Evolutionary conservation across 2,797 vertebrate genomes (phyloP).

Genomic region (Poliocrania exsul): DNA sequence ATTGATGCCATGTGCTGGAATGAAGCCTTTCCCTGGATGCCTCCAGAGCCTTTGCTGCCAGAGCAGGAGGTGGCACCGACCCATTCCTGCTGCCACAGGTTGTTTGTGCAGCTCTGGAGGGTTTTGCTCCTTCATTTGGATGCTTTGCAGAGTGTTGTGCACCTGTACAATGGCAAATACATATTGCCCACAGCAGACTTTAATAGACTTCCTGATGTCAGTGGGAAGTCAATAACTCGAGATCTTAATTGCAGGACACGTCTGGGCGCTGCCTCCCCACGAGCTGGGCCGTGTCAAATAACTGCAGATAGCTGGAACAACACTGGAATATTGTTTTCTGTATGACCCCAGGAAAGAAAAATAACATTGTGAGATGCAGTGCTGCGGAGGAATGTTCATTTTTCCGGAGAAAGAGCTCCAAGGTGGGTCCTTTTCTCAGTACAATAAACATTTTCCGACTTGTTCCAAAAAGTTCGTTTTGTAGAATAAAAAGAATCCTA

Average conservation of each 20-base stretch:
- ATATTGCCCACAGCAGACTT: conserved; percentile 40
- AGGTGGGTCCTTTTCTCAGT: background rate
- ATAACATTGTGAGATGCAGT: background rate
- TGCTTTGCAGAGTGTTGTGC: background rate
- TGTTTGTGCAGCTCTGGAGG: conserved; percentile 2
- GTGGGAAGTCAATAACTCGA: conserved; percentile 38
- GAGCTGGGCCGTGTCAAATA: background rate
- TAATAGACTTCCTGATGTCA: conserved; percentile 49
- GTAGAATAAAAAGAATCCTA: background rate
- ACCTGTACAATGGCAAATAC: conserved; percentile 43
- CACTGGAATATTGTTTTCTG: background rate
- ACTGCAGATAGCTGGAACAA: background rate
- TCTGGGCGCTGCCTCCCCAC: background rate
- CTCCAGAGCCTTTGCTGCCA: background rate
- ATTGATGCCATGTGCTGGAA: background rate
- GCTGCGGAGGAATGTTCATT: background rate
- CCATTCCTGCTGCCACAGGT: background rate
- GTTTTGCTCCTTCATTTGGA: background rate
- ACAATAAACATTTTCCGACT: background rate
- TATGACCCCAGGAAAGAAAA: background rate
- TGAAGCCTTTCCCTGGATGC: background rate
- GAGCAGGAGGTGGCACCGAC: background rate
- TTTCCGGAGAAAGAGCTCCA: background rate
- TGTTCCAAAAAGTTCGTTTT: background rate
- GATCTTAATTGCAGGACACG: conserved; percentile 38